These are phyloP conservation scores for Trogon surrucura DNA, from an alignment of 2,113 vertebrate species.

Conservation along the genomic window DNA sequence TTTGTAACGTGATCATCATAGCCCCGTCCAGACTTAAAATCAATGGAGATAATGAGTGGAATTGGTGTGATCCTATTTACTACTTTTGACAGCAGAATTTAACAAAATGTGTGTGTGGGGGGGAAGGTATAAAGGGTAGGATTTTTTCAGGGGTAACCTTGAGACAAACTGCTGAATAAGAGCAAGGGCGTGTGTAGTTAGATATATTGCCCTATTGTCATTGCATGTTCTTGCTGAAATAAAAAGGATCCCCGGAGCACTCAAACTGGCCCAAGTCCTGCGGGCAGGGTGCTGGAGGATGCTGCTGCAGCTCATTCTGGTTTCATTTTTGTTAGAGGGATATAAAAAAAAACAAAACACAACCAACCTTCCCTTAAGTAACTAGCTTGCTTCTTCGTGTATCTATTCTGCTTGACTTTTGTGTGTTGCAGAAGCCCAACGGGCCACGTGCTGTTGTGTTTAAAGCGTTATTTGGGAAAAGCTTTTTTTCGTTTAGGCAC, in stretches of 20 bases:
- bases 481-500: neutral
- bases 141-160: neutral
- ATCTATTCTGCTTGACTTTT: neutral
- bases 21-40: slow-evolving; percentile 23
- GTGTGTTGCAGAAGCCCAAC: fast-evolving
- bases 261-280: neutral
- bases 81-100: slow-evolving; percentile 10
- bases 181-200: neutral
- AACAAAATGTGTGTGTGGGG: neutral
- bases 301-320: neutral
- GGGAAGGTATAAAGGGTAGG: neutral
- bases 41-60: slow-evolving; percentile 14
- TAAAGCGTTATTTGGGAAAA: neutral
- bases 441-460: fast-evolving
- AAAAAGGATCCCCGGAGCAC: neutral
- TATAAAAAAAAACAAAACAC: neutral
- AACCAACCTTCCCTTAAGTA: neutral
- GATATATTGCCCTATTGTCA: neutral
- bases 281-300: neutral
- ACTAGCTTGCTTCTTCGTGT: neutral
- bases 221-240: neutral
- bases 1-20: neutral
- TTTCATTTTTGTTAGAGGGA: neutral
- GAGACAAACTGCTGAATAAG: neutral
- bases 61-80: neutral